Base-by-base conservation (phyloP, 2,888 invertebrate genomes). In the Cephus pulcher region DNA sequence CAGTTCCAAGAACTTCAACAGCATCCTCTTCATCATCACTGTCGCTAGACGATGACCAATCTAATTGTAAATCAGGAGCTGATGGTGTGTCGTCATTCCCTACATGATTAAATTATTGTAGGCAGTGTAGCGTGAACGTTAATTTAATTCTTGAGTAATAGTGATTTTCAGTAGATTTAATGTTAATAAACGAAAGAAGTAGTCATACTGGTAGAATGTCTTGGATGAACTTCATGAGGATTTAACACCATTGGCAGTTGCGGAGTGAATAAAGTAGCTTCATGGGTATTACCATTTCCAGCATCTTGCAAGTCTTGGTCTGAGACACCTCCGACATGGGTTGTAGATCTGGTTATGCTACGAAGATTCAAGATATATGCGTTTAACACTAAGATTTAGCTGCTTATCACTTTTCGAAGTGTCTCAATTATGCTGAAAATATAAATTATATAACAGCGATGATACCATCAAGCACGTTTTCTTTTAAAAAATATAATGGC, bases 41-140 rank as follows among this genome's bases (percentile, higher is more conserved):
- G 75, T 94, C 94, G 11, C 94, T 94, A 82, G 93, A 93, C 1
- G 94, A 94, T 0, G 95, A 93, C 95, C 96, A 96, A 90, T 96
- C 96, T 73, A 96, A 91, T 90, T 96, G 96, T 79, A 96, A 92
- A 90, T 96, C 96, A 0, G 96, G 96, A 11, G 95, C 95, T 6
- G 93, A 93, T 74, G 95, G 93, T 33, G 93, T 93, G 83, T 93
- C 89, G 77, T 90, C 90, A 74, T 80, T 86, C 83, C 84, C 91
- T 90, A 33, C 4, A 32, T 15, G 6, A 23, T 56, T 56, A 23
- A 56, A 56, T 56, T 15, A 56, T 56, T 56, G 6, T 56, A 56
- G 56, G 15, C 56, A 56, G 23, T 23, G 56, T 23, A 56, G 56
- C 23, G 9, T 23, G 9, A 56, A 56, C 23, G 23, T 23, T 56